Conservation (phyloP, 2,888 invertebrate species). For the Entomobrya multifasciata region DNA sequence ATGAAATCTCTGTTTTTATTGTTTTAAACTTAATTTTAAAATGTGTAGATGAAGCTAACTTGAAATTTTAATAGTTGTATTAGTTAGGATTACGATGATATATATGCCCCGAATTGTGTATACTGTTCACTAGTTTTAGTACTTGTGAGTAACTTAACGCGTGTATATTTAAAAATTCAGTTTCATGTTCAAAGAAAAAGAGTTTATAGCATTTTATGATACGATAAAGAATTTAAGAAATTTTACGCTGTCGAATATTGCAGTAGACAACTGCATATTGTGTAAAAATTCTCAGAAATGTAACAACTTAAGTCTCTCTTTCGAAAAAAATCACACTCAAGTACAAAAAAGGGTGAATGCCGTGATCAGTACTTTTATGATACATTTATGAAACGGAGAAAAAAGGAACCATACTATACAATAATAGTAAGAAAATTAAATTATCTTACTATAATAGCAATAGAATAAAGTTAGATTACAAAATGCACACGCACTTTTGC, state of each 20-base stretch:
- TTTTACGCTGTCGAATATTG: not conserved
- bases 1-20: not conserved
- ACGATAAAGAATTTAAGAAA: not conserved
- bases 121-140: no score
- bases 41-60: no score
- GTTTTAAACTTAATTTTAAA: no score
- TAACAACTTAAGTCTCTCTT: slow-evolving; percentile 63
- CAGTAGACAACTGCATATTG: no score
- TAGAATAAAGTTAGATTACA: not conserved
- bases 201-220: not conserved
- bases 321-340: slow-evolving; percentile 68
- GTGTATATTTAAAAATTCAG: no score
- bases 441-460: slow-evolving; percentile 23
- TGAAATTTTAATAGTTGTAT: no score
- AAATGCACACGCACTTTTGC: not conserved
- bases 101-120: no score
- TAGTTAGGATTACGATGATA: no score
- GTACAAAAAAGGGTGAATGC: slow-evolving; percentile 72
- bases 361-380: slow-evolving; percentile 74
- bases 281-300: slow-evolving; percentile 8
- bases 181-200: no score
- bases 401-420: slow-evolving; percentile 11
- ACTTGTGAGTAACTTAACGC: no score
- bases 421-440: not conserved
- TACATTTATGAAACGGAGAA: slow-evolving; percentile 25